Percentiles rank a stretch among this genome's conserved stretches.
Evolutionary conservation across 2,113 vertebrate genomes (phyloP).

Genomic region (Crocuta crocuta): DNA sequence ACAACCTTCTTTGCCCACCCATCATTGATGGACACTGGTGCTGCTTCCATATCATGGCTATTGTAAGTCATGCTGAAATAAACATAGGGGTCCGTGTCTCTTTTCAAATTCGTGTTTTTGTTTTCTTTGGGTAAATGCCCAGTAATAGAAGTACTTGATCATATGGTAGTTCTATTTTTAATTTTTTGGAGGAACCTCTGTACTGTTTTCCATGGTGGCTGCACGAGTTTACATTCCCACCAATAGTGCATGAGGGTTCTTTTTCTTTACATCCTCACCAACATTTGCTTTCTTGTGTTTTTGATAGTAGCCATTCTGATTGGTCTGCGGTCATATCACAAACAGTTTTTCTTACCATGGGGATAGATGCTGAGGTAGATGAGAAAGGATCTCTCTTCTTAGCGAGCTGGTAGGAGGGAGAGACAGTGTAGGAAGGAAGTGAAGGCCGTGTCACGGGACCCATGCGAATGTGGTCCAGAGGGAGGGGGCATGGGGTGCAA

Average conservation of each 20-base stretch:
- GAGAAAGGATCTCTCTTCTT: not conserved
- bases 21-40: not conserved
- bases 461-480: not conserved
- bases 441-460: not conserved
- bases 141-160: not conserved
- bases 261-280: not conserved
- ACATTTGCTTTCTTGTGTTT: not conserved
- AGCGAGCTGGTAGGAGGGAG: not conserved
- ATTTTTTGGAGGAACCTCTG: not conserved
- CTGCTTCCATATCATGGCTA: not conserved
- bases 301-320: not conserved
- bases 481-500: not conserved
- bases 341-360: not conserved
- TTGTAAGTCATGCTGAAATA: not conserved
- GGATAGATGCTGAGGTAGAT: not conserved
- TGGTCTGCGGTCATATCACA: not conserved
- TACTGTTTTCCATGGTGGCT: not conserved
- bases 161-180: not conserved
- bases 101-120: not conserved
- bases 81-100: not conserved
- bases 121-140: not conserved
- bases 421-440: not conserved
- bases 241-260: not conserved
- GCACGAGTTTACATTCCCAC: not conserved
- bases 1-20: not conserved